Percentiles rank a stretch among this genome's conserved stretches.
These are phyloP conservation scores for Otolemur garnettii DNA, from an alignment of 2,113 vertebrate genomes.

Conservation along the genomic window DNA sequence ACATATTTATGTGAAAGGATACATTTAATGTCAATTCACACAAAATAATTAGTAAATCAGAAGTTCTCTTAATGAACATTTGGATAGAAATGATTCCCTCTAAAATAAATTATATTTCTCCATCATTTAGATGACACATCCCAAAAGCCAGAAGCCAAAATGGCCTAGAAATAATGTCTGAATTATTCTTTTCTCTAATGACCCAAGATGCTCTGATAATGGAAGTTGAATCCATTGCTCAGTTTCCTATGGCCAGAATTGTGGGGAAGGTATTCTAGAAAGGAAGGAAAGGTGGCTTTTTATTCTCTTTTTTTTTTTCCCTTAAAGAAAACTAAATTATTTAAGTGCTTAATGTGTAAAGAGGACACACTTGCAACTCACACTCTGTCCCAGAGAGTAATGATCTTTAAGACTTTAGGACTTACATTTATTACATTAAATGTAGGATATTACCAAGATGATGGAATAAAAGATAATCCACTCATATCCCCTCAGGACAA, in stretches of 20 bases:
- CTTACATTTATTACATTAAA: not conserved
- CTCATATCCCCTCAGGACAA: not conserved
- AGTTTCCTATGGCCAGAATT: not conserved
- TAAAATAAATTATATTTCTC: slow-evolving; percentile 38
- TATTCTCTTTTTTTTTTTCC: not conserved
- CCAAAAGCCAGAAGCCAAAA: not conserved
- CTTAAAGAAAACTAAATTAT: not conserved
- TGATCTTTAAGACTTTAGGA: not conserved
- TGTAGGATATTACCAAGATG: not conserved
- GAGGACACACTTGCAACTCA: not conserved
- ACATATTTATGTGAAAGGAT: not conserved
- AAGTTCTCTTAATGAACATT: not conserved
- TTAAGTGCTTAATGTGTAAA: not conserved
- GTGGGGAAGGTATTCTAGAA: not conserved
- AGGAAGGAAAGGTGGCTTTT: not conserved
- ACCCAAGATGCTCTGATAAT: not conserved
- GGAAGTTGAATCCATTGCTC: not conserved
- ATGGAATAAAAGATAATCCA: not conserved
- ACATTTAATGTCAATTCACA: not conserved
- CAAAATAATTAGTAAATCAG: slow-evolving; percentile 18
- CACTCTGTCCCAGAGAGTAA: not conserved
- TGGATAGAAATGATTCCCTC: slow-evolving; percentile 32
- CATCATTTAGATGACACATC: not conserved
- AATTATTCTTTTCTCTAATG: not conserved
- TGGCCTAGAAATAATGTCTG: not conserved